Evolutionary conservation across 2,113 vertebrate species (phyloP).

Genomic region (Tetrao urogallus): DNA sequence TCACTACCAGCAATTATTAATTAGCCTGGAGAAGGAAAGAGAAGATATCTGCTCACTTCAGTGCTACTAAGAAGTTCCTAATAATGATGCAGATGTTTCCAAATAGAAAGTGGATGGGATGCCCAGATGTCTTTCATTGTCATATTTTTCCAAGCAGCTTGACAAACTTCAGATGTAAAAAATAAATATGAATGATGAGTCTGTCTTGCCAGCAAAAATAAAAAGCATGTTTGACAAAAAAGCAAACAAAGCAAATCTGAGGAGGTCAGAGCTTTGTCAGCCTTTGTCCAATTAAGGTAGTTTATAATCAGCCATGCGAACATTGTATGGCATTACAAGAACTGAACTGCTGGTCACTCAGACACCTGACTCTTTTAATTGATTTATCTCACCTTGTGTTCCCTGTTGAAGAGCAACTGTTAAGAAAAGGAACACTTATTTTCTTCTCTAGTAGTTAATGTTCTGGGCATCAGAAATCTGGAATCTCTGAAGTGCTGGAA

Average conservation of each 20-base stretch:
- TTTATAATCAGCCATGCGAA: neutral
- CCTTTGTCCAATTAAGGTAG: neutral
- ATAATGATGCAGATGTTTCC: slow-evolving; percentile 8
- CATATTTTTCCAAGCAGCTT: slow-evolving; percentile 34
- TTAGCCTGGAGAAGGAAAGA: neutral
- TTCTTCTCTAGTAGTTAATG: slow-evolving; percentile 32
- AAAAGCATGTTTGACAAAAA: neutral
- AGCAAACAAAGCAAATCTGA: neutral
- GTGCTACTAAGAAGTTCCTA: neutral
- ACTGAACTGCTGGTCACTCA: neutral
- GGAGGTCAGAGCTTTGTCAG: neutral
- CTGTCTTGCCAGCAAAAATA: neutral
- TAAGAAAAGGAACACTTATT: slow-evolving; percentile 39
- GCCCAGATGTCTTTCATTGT: slow-evolving; percentile 49
- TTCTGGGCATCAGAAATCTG: slow-evolving; percentile 28
- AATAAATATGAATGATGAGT: slow-evolving; percentile 20
- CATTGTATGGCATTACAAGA: neutral
- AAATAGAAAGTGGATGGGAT: slow-evolving; percentile 4
- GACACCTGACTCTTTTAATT: neutral
- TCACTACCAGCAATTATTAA: neutral
- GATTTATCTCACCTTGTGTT: slow-evolving; percentile 21
- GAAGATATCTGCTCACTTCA: neutral
- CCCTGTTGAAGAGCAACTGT: slow-evolving; percentile 21
- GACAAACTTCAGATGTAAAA: slow-evolving; percentile 44
- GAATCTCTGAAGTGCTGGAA: slow-evolving; percentile 37